These are phyloP conservation scores for Coregonus ussuriensis DNA, from an alignment of 2,797 vertebrate genomes.

Conservation along the genomic window DNA sequence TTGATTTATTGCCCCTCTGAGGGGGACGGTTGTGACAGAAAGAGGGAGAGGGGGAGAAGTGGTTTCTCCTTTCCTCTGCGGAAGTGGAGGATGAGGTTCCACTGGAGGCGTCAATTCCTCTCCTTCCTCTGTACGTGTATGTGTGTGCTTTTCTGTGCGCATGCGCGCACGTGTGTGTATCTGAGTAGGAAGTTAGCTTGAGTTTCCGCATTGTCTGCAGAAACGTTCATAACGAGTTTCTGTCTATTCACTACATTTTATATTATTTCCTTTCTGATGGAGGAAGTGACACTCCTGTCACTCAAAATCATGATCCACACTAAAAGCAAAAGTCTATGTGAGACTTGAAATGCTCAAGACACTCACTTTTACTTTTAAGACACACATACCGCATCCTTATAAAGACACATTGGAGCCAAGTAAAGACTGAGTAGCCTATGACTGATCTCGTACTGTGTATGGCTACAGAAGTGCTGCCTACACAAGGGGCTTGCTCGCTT, in stretches of 20 bases:
- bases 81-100: slow-evolving; percentile 33
- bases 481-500: too few relatives aligned
- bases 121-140: slow-evolving; percentile 9
- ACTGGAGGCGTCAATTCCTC: slow-evolving; percentile 10
- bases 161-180: slow-evolving; percentile 16
- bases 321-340: slow-evolving; percentile 14
- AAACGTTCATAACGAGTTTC: slow-evolving; percentile 49
- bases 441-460: too few relatives aligned
- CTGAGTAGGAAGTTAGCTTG: slow-evolving; percentile 13
- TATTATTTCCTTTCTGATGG: slow-evolving; percentile 29
- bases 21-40: slow-evolving; percentile 37
- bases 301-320: not conserved
- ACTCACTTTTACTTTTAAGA: too few relatives aligned
- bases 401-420: too few relatives aligned
- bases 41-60: slow-evolving; percentile 21
- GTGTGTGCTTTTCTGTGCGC: slow-evolving; percentile 38
- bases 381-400: too few relatives aligned
- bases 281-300: not conserved
- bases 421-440: too few relatives aligned
- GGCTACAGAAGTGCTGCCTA: too few relatives aligned
- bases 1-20: slow-evolving; percentile 56
- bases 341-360: not conserved
- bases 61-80: slow-evolving; percentile 8
- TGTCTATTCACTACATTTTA: slow-evolving; percentile 22
- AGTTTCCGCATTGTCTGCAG: slow-evolving; percentile 56